Evolutionary conservation across 2,113 vertebrate genomes (phyloP), one percentile per base, ranked within the genome.

Genomic region (Nothocercus nigrocapillus): DNA sequence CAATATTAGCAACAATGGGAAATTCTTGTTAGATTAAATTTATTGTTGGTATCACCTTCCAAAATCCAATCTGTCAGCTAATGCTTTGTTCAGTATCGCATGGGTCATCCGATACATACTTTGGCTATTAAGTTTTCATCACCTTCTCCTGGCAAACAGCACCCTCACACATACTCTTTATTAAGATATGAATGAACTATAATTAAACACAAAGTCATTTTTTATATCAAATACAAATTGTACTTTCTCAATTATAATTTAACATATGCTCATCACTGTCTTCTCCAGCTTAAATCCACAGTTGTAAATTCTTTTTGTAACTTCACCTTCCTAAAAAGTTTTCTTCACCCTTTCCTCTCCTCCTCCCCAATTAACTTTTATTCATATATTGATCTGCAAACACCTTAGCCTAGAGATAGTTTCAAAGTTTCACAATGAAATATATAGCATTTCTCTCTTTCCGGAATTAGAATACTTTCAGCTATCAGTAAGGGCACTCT

Each of bases 31-130:
- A 44, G 32, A 84, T 9, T 9, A 36, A 54, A 79, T 25, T 28
- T 69, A 36, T 13, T 73, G 22, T 38, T 85, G 88, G 22, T 13
- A 85, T 4, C n/a, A 18, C 20, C 47, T 70, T 18, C 16, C 25
- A 45, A 18, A 2, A 59, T 5, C 20, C 15, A 61, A 40, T 40
- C 40, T 40, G 11, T 13, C 74, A 77, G 17, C 14, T 34, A 89
- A 83, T 22, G 24, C 4, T 7, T 59, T 58, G 34, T 14, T 67
- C 28, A 4, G 5, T 22, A 34, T 45, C 51, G 53, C 1, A 0
- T 38, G 25, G 15, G 11, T 19, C 58, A 72, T 24, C 36, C 25
- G 36, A 72, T 11, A 20, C 0, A 1, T 59, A 30, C 27, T 45
- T 38, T 30, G 20, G 45, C 40, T 42, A 38, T 2, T 22, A 9